Percentiles rank a stretch among this genome's conserved stretches.
phyloP scores from a whole-genome alignment of 2,113 vertebrate genomes.

The Spheniscus mendiculus region DNA sequence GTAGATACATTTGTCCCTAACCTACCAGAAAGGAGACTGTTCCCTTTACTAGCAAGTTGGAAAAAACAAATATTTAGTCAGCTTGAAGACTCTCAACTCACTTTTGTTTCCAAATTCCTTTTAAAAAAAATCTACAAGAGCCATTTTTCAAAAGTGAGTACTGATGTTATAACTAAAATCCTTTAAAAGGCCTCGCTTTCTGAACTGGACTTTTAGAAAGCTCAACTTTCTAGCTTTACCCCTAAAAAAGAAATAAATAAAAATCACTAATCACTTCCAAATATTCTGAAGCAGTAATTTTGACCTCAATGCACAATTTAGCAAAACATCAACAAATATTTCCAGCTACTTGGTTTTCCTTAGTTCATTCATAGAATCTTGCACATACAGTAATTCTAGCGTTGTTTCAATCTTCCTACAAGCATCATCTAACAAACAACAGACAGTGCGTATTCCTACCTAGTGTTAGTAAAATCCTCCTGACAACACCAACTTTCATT shows the following conservation, averaged over 20 bases:
- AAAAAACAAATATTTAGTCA: neutral
- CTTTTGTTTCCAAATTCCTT: neutral
- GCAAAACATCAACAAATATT: neutral
- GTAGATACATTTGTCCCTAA: neutral
- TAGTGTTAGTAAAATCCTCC: slow-evolving; percentile 88
- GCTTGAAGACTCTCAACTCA: neutral
- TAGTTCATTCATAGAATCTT: neutral
- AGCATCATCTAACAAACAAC: slow-evolving; percentile 50
- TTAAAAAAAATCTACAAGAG: neutral
- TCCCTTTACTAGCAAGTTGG: neutral
- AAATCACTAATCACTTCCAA: neutral
- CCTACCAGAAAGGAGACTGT: neutral
- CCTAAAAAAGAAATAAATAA: neutral
- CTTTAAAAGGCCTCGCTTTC: neutral
- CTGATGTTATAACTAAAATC: neutral
- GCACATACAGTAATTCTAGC: neutral
- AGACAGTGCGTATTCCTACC: slow-evolving; percentile 79
- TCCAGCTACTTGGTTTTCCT: neutral
- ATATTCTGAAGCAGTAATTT: neutral
- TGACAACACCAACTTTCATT: slow-evolving; percentile 82
- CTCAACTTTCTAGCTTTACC: neutral
- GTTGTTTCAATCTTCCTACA: slow-evolving; percentile 1
- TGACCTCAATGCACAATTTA: neutral
- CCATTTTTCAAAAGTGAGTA: neutral
- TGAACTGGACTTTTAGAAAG: neutral